These are phyloP conservation scores for Bradypodion pumilum DNA, from an alignment of 2,797 vertebrate genomes.

Conservation along the genomic window DNA sequence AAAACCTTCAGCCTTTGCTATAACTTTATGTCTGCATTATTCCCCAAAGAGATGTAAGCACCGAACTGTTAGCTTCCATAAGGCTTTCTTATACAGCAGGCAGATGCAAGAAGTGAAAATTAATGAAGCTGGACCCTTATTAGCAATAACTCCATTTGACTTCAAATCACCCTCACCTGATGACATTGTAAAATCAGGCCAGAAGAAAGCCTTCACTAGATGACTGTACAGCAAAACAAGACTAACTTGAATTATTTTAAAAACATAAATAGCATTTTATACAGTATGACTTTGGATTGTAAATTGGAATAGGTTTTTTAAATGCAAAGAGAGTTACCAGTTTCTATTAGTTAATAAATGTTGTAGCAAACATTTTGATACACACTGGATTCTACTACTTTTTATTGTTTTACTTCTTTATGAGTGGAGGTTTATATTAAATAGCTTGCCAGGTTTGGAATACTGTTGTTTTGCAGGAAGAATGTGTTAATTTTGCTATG, in stretches of 20 bases:
- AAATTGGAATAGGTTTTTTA: slow-evolving; percentile 60
- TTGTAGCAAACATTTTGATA: slow-evolving; percentile 53
- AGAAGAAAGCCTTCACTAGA: slow-evolving; percentile 90
- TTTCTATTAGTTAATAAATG: slow-evolving; percentile 52
- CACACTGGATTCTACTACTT: slow-evolving; percentile 68
- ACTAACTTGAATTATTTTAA: slow-evolving; percentile 46
- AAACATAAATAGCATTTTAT: slow-evolving; percentile 42
- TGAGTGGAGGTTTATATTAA: slow-evolving; percentile 35
- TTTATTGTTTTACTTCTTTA: slow-evolving; percentile 54
- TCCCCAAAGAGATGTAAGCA: slow-evolving; percentile 70
- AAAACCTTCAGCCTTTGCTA: slow-evolving; percentile 90
- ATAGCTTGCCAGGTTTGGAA: slow-evolving; percentile 44
- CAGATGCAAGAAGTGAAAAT: slow-evolving; percentile 76
- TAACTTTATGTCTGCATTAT: slow-evolving; percentile 83
- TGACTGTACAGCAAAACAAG: slow-evolving; percentile 62
- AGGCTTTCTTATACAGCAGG: slow-evolving; percentile 77
- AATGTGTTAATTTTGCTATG: slow-evolving; percentile 37
- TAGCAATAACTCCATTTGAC: slow-evolving; percentile 84
- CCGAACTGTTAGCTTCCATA: slow-evolving; percentile 57
- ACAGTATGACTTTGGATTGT: slow-evolving; percentile 55
- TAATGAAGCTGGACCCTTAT: slow-evolving; percentile 75
- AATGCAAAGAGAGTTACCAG: slow-evolving; percentile 50
- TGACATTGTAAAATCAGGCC: slow-evolving; percentile 90
- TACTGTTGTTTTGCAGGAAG: not conserved
- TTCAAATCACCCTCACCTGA: slow-evolving; percentile 96